These are phyloP conservation scores for Champsocephalus gunnari DNA, from an alignment of 2,797 vertebrate genomes.

Conservation along the genomic window DNA sequence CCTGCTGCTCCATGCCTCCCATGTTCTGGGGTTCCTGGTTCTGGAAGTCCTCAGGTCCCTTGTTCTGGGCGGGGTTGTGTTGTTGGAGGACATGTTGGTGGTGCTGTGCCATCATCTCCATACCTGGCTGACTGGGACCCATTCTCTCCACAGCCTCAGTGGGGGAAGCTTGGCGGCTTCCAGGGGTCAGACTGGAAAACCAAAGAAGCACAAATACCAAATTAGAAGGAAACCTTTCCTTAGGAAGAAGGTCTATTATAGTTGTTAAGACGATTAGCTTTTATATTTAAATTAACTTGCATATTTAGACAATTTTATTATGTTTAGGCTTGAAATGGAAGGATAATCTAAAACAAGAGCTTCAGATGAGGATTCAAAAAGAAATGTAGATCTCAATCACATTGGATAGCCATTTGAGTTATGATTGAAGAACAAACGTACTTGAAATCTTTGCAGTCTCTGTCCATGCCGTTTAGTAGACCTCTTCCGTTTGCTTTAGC, in stretches of 20 bases:
- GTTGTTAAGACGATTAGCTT: not conserved
- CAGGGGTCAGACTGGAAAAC: conserved; percentile 90
- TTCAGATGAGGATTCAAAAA: too few relatives aligned
- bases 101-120: conserved; percentile 93
- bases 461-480: conserved; percentile 97
- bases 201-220: not conserved
- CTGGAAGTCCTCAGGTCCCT: conserved; percentile 94
- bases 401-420: not conserved
- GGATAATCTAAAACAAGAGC: not conserved
- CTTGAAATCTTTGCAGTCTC: conserved; percentile 99
- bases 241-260: not conserved
- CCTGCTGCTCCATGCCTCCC: conserved; percentile 96
- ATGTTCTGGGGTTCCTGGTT: conserved; percentile 94
- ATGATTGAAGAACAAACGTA: conserved; percentile 76
- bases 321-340: not conserved
- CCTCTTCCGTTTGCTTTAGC: conserved; percentile 95
- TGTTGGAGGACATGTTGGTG: conserved; percentile 79
- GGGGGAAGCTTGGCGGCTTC: conserved; percentile 96
- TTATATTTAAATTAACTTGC: not conserved
- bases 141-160: conserved; percentile 96
- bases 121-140: conserved; percentile 88
- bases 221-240: not conserved
- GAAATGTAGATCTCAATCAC: not conserved
- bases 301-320: not conserved
- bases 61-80: conserved; percentile 88